These are phyloP conservation scores for Callyntrura guangdongensis DNA, from an alignment of 2,888 invertebrate genomes.

Conservation along the genomic window DNA sequence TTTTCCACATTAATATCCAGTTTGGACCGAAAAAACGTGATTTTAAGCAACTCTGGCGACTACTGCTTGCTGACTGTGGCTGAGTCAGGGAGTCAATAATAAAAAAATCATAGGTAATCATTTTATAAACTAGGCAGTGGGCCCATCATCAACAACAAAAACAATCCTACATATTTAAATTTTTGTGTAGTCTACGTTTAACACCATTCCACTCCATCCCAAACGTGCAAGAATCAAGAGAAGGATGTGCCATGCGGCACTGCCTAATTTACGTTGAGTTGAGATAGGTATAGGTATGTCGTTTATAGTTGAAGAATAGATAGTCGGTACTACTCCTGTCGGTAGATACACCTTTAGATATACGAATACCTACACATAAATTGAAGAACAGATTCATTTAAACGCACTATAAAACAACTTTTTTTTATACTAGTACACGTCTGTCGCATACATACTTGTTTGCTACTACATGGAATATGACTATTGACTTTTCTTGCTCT, in stretches of 20 bases:
- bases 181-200: not conserved
- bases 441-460: slow-evolving; percentile 8
- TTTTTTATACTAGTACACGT: slow-evolving; percentile 5
- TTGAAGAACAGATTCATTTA: slow-evolving; percentile 11
- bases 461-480: slow-evolving; percentile 44
- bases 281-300: too few relatives aligned
- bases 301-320: too few relatives aligned
- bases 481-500: slow-evolving; percentile 64
- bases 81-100: not conserved
- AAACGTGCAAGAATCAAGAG: slow-evolving; percentile 62
- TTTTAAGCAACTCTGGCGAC: not conserved
- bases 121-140: slow-evolving; percentile 6
- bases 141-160: slow-evolving; percentile 18
- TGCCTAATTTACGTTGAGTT: too few relatives aligned
- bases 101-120: slow-evolving; percentile 17
- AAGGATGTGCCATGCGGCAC: slow-evolving; percentile 39
- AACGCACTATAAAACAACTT: slow-evolving; percentile 57
- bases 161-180: slow-evolving; percentile 30
- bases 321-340: not conserved
- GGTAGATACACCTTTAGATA: not conserved
- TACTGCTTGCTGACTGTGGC: not conserved
- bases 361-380: not conserved
- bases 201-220: not conserved
- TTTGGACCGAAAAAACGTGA: slow-evolving; percentile 4
- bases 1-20: slow-evolving; percentile 6